Percentiles rank a stretch among this genome's conserved stretches.
These are phyloP conservation scores for Hemitrygon akajei DNA, from an alignment of 2,797 vertebrate species.

Conservation along the genomic window DNA sequence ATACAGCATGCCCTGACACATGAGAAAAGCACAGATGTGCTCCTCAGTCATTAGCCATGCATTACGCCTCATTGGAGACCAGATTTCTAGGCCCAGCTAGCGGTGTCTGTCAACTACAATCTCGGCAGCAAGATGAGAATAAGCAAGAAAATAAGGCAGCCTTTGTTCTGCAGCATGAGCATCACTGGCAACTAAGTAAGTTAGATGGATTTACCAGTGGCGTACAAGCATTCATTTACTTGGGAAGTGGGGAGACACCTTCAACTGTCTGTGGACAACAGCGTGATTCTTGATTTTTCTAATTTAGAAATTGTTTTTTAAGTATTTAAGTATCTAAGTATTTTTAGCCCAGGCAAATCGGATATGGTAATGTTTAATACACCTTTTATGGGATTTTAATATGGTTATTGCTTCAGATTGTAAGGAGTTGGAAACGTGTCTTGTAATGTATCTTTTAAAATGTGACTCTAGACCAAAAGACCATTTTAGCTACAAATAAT, in stretches of 20 bases:
- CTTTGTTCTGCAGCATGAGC: conserved; percentile 32
- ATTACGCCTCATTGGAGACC: conserved; percentile 22
- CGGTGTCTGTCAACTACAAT: conserved; percentile 33
- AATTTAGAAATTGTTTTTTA: too few relatives aligned
- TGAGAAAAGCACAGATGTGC: neutral
- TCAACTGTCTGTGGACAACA: neutral
- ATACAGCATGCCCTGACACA: neutral
- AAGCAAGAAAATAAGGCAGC: conserved; percentile 33
- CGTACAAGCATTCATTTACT: neutral
- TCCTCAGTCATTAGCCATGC: conserved; percentile 25
- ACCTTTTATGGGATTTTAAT: neutral
- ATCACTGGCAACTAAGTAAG: conserved; percentile 32
- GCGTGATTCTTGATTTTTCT: neutral
- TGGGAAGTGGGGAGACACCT: neutral
- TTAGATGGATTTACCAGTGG: conserved; percentile 34
- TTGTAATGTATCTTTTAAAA: neutral
- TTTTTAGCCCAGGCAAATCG: neutral
- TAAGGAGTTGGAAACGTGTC: neutral
- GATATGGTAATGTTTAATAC: neutral
- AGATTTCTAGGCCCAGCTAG: conserved; percentile 10
- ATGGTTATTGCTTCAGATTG: neutral
- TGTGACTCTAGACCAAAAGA: too few relatives aligned
- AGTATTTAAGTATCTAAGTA: too few relatives aligned
- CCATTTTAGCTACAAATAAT: neutral
- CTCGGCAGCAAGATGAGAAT: conserved; percentile 32